phyloP scores from a whole-genome alignment of 2,797 vertebrate genomes.

The Malurus leucopterus region DNA sequence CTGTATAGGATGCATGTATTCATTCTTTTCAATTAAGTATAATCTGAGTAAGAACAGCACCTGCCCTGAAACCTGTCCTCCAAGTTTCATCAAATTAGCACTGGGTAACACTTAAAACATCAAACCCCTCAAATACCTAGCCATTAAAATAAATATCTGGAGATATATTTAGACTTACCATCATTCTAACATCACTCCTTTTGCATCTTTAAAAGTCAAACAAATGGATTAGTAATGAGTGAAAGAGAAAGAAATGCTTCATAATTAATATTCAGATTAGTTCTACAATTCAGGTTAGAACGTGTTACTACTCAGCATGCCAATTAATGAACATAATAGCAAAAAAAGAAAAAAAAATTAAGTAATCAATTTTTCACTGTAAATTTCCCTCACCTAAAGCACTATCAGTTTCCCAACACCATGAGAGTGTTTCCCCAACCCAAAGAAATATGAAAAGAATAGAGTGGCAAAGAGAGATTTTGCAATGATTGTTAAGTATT shows the following conservation, averaged over 20 bases:
- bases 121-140: neutral
- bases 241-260: constrained; percentile 52
- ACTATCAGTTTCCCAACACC: neutral
- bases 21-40: neutral
- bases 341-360: neutral
- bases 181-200: constrained; percentile 80
- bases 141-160: neutral
- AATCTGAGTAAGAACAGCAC: neutral
- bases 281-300: constrained; percentile 11
- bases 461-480: neutral
- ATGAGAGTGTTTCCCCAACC: neutral
- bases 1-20: neutral
- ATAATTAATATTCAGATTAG: constrained; percentile 36
- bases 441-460: neutral
- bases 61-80: neutral
- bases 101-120: neutral
- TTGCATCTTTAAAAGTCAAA: constrained; percentile 77
- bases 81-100: neutral
- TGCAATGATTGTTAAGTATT: neutral
- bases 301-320: constrained; percentile 19
- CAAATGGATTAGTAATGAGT: constrained; percentile 66
- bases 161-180: constrained; percentile 65
- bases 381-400: neutral
- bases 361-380: neutral
- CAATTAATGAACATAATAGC: constrained; percentile 7